Evolutionary conservation across 2,797 vertebrate species (phyloP).

Genomic region (Ispidina picta): DNA sequence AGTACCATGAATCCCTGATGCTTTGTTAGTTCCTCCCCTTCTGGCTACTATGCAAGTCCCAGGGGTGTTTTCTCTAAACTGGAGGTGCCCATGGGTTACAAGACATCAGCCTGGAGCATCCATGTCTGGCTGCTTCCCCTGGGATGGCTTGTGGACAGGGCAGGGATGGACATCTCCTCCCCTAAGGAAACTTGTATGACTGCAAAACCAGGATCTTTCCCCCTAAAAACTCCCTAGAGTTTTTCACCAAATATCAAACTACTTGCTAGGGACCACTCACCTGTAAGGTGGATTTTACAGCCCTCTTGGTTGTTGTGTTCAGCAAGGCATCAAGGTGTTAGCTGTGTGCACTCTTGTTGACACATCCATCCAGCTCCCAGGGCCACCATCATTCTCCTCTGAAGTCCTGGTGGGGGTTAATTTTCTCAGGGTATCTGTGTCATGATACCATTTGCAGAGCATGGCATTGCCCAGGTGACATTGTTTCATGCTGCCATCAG

Average conservation of each 20-base stretch:
- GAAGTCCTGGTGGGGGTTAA: background rate
- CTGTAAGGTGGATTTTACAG: background rate
- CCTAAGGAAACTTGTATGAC: background rate
- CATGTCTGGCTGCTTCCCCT: accelerated
- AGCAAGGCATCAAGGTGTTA: background rate
- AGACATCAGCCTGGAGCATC: background rate
- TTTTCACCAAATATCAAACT: background rate
- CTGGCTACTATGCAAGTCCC: background rate
- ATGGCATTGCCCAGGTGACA: background rate
- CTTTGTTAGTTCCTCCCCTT: background rate
- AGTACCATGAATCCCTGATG: background rate
- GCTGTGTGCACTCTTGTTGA: background rate
- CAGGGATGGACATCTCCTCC: background rate
- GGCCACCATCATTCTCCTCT: background rate
- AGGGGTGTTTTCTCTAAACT: background rate
- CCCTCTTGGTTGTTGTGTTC: background rate
- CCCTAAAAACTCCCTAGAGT: background rate
- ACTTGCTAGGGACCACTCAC: background rate
- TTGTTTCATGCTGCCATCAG: background rate
- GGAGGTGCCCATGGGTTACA: background rate
- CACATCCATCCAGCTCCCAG: background rate
- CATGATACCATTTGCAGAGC: accelerated
- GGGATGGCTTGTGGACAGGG: background rate
- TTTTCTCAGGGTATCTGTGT: background rate
- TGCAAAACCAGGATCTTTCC: background rate